Evolutionary conservation across 2,113 vertebrate species (phyloP).

Genomic region (Vanacampus margaritifer): DNA sequence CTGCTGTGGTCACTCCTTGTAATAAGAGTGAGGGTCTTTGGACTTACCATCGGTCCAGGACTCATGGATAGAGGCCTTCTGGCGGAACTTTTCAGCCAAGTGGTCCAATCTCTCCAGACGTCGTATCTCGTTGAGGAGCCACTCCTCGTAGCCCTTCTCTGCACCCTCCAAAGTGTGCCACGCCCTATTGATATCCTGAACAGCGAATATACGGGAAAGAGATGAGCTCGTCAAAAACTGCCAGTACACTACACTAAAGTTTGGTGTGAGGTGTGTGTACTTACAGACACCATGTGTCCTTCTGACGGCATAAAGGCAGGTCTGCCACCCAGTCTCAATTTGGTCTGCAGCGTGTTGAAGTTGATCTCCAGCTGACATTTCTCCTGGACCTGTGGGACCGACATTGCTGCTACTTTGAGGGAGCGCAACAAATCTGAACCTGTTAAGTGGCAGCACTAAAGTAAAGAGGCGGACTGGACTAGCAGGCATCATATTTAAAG

Average conservation of each 20-base stretch:
- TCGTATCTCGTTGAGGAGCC: slow-evolving; percentile 90
- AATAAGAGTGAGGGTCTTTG: not conserved
- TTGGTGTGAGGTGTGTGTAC: slow-evolving; percentile 23
- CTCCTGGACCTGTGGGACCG: slow-evolving; percentile 78
- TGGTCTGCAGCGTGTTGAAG: slow-evolving; percentile 97
- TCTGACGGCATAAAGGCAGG: slow-evolving; percentile 96
- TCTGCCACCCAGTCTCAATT: slow-evolving; percentile 89
- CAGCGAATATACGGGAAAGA: not conserved
- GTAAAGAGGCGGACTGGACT: not conserved
- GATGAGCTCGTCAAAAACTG: not conserved
- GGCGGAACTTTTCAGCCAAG: slow-evolving; percentile 89
- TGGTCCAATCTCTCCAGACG: slow-evolving; percentile 90
- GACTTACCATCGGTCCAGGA: slow-evolving; percentile 85
- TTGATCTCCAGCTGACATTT: slow-evolving; percentile 97
- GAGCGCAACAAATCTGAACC: not conserved
- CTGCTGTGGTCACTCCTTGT: not conserved
- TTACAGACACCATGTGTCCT: slow-evolving; percentile 88
- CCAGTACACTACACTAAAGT: not conserved
- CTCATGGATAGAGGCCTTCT: slow-evolving; percentile 92
- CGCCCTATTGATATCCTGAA: slow-evolving; percentile 84
- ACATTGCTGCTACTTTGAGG: not conserved
- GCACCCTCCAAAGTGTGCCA: slow-evolving; percentile 92
- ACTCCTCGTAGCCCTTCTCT: slow-evolving; percentile 92
- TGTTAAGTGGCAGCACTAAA: not conserved
- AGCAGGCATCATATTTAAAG: not conserved